Evolutionary conservation across 2,113 vertebrate genomes (phyloP), one percentile per base, ranked within the genome.

Genomic region (Marmota monax): DNA sequence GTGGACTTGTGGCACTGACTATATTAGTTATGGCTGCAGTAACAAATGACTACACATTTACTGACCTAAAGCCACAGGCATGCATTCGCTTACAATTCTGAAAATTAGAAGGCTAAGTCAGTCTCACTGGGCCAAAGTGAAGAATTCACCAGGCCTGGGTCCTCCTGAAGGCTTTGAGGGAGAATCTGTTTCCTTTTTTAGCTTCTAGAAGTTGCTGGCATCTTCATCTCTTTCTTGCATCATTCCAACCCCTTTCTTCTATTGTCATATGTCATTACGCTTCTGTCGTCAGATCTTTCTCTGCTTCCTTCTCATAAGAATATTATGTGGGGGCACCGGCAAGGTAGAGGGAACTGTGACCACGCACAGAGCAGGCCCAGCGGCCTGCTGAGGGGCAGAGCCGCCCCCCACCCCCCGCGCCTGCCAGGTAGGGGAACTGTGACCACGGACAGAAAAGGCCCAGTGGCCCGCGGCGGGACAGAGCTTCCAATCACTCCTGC

Each of bases 151-250:
- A 42, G 45, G 86, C 25, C 25, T 72, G 61, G 1, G 13, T 70
- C 72, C 86, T 56, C 37, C 42, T 37, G 58, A 32, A 88, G 51
- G 7, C 2, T 84, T 84, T 82, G 34, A 92, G 27, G n/a, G 32
- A 92, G 25, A 53, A 83, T 63, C 82, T 6, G n/a, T 94, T 73
- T 90, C 53, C 56, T 77, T 92, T 80, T 84, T 92, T 16, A 76
- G 25, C 22, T 37, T 92, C 88, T 72, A 80, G 76, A 84, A 76
- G 39, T 76, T 63, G 4, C 83, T 67, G 58, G 22, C 25, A n/a
- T 11, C 32, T 51, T 32, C 27, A 69, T 53, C 56, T 61, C 45
- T 67, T 92, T n/a, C 53, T 51, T 61, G 29, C 8, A 53, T 78
- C 32, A 25, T 23, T 86, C 88, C 7, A 32, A 4, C 79, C 29